These are phyloP conservation scores for Euzetes globulus DNA, from an alignment of 2,888 invertebrate genomes.

Conservation along the genomic window DNA sequence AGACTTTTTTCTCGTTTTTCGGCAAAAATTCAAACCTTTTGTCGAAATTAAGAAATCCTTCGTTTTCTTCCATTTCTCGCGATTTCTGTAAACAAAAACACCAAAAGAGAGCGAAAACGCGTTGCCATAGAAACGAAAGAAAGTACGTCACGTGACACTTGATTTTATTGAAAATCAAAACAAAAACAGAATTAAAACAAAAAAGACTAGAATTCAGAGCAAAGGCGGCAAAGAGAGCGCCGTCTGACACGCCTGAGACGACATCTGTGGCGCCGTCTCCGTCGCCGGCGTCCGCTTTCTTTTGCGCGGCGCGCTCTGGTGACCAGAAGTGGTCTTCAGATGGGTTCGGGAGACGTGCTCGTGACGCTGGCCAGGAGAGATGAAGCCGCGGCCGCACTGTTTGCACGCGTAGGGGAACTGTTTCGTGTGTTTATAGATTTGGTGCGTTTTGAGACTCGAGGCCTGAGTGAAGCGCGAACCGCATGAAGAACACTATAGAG, in stretches of 20 bases:
- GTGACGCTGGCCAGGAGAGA: slow-evolving; percentile 37
- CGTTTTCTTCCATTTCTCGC: background rate
- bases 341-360: slow-evolving; percentile 36
- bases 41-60: background rate
- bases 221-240: slow-evolving; percentile 28
- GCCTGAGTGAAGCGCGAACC: slow-evolving; percentile 37
- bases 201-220: slow-evolving; percentile 26
- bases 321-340: slow-evolving; percentile 16
- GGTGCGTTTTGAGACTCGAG: slow-evolving; percentile 36
- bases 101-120: too few relatives aligned
- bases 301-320: background rate
- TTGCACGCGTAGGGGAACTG: slow-evolving; percentile 38
- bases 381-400: slow-evolving; percentile 38
- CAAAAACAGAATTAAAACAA: too few relatives aligned
- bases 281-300: slow-evolving; percentile 20
- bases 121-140: too few relatives aligned
- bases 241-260: slow-evolving; percentile 29
- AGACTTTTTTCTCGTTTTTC: too few relatives aligned
- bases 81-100: background rate
- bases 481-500: slow-evolving; percentile 33
- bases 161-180: too few relatives aligned
- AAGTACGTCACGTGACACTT: too few relatives aligned
- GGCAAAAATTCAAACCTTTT: background rate
- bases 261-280: background rate
- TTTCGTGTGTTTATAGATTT: slow-evolving; percentile 39